Conservation (phyloP, 2,797 vertebrate species). For the Anableps anableps region DNA sequence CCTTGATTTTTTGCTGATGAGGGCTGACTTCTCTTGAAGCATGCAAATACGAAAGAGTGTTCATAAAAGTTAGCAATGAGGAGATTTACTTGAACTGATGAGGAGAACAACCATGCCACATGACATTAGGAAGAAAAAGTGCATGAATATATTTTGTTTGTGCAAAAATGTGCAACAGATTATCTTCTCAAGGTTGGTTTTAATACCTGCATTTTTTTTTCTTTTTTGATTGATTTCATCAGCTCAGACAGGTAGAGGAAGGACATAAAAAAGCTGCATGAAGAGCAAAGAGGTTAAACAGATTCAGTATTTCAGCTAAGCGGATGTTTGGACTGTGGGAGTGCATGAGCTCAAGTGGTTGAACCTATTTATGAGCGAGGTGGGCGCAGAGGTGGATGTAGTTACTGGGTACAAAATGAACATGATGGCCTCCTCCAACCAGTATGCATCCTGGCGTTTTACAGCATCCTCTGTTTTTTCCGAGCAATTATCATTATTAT, state of each 20-base stretch:
- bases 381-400: slow-evolving; percentile 4
- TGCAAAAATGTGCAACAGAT: slow-evolving; percentile 46
- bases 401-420: slow-evolving; percentile 37
- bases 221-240: slow-evolving; percentile 37
- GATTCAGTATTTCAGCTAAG: slow-evolving; percentile 56
- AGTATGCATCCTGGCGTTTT: slow-evolving; percentile 2
- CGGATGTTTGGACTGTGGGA: neutral
- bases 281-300: slow-evolving; percentile 40
- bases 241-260: slow-evolving; percentile 40
- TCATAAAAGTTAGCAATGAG: slow-evolving; percentile 19
- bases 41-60: slow-evolving; percentile 28
- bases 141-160: neutral
- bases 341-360: slow-evolving; percentile 19
- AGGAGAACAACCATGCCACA: slow-evolving; percentile 14
- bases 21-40: slow-evolving; percentile 60
- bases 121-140: slow-evolving; percentile 32
- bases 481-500: slow-evolving; percentile 34
- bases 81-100: slow-evolving; percentile 36
- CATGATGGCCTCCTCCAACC: slow-evolving; percentile 21
- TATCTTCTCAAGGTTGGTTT: slow-evolving; percentile 44
- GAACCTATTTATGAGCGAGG: slow-evolving; percentile 18
- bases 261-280: slow-evolving; percentile 43
- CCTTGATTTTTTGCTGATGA: slow-evolving; percentile 72
- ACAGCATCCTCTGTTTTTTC: slow-evolving; percentile 5
- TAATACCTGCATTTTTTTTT: slow-evolving; percentile 59